phyloP scores from a whole-genome alignment of 1,140 invertebrate species.

The Cotesia glomerata region DNA sequence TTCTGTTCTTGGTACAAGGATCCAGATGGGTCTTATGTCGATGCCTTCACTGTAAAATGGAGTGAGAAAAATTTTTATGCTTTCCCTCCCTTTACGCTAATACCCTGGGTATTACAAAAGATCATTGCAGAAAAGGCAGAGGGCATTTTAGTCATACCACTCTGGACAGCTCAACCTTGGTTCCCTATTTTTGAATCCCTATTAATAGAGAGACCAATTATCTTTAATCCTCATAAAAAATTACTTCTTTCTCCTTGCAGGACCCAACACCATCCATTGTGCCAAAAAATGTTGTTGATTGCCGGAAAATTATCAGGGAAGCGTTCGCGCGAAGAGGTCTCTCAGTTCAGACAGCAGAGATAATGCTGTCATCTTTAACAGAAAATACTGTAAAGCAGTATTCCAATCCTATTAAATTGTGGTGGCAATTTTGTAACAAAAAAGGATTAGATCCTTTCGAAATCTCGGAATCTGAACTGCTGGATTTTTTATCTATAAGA shows the following conservation, averaged over 20 bases:
- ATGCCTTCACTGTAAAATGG: too few species aligned
- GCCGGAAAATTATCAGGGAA: slow-evolving; percentile 23
- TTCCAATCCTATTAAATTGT: not conserved
- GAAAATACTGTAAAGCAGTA: slow-evolving; percentile 12
- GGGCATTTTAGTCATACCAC: slow-evolving; percentile 23
- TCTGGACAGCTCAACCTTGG: slow-evolving; percentile 28
- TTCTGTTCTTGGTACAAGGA: too few species aligned
- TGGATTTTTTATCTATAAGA: slow-evolving; percentile 8
- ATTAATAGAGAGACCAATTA: not conserved
- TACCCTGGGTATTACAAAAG: too few species aligned
- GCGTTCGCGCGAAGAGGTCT: slow-evolving; percentile 5
- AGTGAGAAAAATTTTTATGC: too few species aligned
- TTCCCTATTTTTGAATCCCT: slow-evolving; percentile 7
- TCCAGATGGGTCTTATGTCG: too few species aligned
- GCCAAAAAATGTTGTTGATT: slow-evolving; percentile 5
- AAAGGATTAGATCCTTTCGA: not conserved
- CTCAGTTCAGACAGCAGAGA: not conserved
- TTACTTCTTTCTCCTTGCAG: slow-evolving; percentile 7
- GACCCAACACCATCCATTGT: slow-evolving; percentile 13
- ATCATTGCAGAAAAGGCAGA: slow-evolving; percentile 19
- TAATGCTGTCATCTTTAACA: slow-evolving; percentile 13
- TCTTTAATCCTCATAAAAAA: slow-evolving; percentile 14
- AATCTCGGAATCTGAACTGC: not conserved
- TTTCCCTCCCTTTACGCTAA: too few species aligned
- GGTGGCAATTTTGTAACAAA: slow-evolving; percentile 17